Evolutionary conservation across 2,113 vertebrate species (phyloP).

Genomic region (Indicator maculatus): DNA sequence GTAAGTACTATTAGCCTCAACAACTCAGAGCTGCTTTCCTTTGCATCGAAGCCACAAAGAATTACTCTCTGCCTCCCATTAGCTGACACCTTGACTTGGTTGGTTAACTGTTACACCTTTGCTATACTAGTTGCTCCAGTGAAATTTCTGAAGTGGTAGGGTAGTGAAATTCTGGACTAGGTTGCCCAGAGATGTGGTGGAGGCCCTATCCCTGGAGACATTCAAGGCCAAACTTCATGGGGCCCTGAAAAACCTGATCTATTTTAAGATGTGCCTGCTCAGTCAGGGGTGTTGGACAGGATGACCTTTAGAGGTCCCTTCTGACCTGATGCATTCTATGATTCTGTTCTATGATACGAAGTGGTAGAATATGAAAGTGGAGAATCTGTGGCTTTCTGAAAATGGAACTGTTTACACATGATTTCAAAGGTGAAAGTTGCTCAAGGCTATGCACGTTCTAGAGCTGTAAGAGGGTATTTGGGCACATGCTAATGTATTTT

Average conservation of each 20-base stretch:
- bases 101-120: not conserved
- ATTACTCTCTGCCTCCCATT: not conserved
- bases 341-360: not conserved
- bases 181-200: no score
- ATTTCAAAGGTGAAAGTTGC: not conserved
- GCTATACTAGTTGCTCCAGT: not conserved
- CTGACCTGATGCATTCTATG: no score
- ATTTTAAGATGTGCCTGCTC: no score
- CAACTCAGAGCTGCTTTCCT: not conserved
- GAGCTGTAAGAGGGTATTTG: not conserved
- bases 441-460: not conserved
- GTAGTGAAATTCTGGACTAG: no score
- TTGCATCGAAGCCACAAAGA: not conserved
- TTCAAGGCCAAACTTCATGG: no score
- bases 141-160: not conserved
- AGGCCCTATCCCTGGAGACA: no score
- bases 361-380: not conserved
- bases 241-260: no score
- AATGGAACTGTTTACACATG: not conserved
- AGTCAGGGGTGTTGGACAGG: no score
- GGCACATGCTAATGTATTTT: not conserved
- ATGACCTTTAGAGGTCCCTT: no score
- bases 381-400: not conserved
- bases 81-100: not conserved
- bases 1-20: not conserved